Evolutionary conservation across 2,113 vertebrate species (phyloP).

Genomic region (Vidua chalybeata): DNA sequence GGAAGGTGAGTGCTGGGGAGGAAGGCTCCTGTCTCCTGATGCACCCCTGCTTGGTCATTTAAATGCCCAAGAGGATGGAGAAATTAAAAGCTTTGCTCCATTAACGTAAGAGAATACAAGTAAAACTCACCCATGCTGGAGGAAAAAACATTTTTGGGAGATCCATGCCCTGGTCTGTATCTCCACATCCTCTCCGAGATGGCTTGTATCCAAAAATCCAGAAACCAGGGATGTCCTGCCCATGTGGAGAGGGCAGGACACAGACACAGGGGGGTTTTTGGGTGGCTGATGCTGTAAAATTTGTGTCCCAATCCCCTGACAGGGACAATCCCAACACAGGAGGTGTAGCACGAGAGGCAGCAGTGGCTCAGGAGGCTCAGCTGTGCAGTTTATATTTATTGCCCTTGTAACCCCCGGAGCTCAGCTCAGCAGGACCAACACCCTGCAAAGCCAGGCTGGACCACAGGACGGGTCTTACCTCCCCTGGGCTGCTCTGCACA

Average conservation of each 20-base stretch:
- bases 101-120: no score
- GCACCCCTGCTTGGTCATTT: background rate
- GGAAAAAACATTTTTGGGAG: no score
- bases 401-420: background rate
- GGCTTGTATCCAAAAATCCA: no score
- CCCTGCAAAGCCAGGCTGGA: background rate
- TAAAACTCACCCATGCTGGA: no score
- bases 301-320: background rate
- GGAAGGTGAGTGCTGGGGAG: background rate
- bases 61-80: no score
- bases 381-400: background rate
- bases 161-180: no score
- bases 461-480: background rate
- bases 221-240: no score
- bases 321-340: fast-evolving
- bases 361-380: background rate
- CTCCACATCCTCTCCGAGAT: no score
- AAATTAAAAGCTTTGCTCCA: no score
- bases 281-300: no score
- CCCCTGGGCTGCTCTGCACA: background rate
- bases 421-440: background rate
- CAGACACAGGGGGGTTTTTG: no score
- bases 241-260: no score
- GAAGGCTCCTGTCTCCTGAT: background rate
- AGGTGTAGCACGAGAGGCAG: background rate